phyloP scores from a whole-genome alignment of 1,140 invertebrate species.

The Lepidostoma basale region DNA sequence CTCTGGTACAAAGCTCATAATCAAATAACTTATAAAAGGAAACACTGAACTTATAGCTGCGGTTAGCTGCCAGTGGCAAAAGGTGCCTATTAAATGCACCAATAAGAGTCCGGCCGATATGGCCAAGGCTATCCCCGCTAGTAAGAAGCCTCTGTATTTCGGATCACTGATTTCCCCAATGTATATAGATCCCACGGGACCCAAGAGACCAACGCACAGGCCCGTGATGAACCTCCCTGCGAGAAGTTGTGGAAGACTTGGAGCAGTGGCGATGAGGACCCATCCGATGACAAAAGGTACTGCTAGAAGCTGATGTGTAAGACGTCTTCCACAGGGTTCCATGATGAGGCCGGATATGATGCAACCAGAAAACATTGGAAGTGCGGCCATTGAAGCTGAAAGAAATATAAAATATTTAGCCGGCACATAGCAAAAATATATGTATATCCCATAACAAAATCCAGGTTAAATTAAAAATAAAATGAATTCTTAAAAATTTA shows the following conservation, averaged over 20 bases:
- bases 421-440: too few species aligned
- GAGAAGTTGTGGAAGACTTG: slow-evolving; percentile 60
- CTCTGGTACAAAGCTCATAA: slow-evolving; percentile 67
- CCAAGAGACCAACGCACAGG: slow-evolving; percentile 60
- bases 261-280: slow-evolving; percentile 64
- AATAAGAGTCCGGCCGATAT: slow-evolving; percentile 63
- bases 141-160: slow-evolving; percentile 63
- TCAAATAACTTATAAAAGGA: slow-evolving; percentile 57
- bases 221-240: slow-evolving; percentile 72
- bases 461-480: too few species aligned
- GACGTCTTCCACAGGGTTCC: slow-evolving; percentile 71
- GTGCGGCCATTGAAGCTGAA: slow-evolving; percentile 63
- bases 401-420: slow-evolving; percentile 47
- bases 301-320: slow-evolving; percentile 64
- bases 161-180: slow-evolving; percentile 65
- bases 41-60: slow-evolving; percentile 61
- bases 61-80: slow-evolving; percentile 64
- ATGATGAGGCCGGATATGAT: slow-evolving; percentile 65
- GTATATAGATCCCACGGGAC: slow-evolving; percentile 61
- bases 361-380: slow-evolving; percentile 67
- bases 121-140: slow-evolving; percentile 61
- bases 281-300: slow-evolving; percentile 71
- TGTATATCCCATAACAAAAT: too few species aligned
- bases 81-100: slow-evolving; percentile 66
- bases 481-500: too few species aligned